Percentiles rank a stretch among this genome's conserved stretches.
Evolutionary conservation across 2,797 vertebrate species (phyloP).

Genomic region (Tauraco hartlaubi): DNA sequence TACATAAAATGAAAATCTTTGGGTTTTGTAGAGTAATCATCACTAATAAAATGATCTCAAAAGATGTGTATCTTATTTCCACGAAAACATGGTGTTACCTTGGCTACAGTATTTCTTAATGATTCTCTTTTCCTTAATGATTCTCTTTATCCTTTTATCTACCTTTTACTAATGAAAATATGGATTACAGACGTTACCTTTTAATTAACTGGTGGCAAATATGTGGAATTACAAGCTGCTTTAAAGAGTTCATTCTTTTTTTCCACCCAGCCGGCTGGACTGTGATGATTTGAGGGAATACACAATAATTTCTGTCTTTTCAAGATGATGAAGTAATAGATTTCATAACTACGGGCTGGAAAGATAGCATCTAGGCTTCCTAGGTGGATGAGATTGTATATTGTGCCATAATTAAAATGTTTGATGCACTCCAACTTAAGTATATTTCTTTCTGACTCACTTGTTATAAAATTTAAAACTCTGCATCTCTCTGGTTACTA

Average conservation of each 20-base stretch:
- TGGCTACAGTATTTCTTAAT: constrained; percentile 9
- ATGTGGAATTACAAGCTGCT: not conserved
- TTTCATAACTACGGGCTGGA: not conserved
- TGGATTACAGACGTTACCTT: not conserved
- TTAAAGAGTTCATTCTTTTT: not conserved
- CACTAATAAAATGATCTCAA: not conserved
- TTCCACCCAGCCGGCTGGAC: not conserved
- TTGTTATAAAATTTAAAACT: not conserved
- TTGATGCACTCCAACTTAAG: not conserved
- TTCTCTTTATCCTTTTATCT: constrained; percentile 16
- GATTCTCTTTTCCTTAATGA: not conserved
- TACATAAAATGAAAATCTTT: not conserved
- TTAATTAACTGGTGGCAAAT: constrained; percentile 27
- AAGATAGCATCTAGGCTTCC: not conserved
- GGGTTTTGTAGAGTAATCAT: not conserved
- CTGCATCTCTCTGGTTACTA: not conserved
- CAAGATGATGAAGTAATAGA: not conserved
- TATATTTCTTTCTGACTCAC: not conserved
- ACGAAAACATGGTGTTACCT: not conserved
- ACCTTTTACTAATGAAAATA: not conserved
- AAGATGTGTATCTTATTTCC: not conserved
- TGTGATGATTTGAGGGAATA: not conserved
- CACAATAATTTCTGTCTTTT: not conserved
- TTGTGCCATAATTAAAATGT: not conserved
- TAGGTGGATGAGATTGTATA: not conserved